These are phyloP conservation scores for Odontocolon sp. DNA, from an alignment of 2,888 invertebrate species.

Conservation along the genomic window DNA sequence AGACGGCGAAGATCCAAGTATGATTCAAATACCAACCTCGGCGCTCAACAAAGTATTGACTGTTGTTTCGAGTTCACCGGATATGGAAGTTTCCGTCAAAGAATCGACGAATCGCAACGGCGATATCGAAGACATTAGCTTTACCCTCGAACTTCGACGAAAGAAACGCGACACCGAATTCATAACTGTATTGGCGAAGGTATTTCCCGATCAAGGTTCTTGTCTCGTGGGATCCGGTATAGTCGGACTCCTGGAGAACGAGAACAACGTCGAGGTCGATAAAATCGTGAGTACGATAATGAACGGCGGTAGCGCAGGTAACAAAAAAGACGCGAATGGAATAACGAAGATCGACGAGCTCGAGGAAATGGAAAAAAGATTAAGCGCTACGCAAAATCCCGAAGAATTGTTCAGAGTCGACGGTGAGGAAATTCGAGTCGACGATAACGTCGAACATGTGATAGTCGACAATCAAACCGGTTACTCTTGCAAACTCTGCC, in stretches of 20 bases:
- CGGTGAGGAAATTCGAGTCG: conserved; percentile 78
- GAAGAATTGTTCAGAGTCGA: conserved; percentile 77
- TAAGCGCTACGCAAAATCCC: conserved; percentile 73
- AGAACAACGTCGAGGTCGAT: conserved; percentile 74
- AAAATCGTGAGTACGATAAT: conserved; percentile 75
- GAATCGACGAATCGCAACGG: conserved; percentile 73
- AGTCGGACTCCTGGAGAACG: conserved; percentile 73
- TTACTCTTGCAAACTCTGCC: conserved; percentile 77
- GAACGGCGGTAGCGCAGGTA: conserved; percentile 66
- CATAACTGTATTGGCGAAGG: conserved; percentile 74
- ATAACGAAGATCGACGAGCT: conserved; percentile 68
- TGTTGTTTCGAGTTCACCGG: conserved; percentile 74
- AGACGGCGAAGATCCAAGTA: conserved; percentile 62
- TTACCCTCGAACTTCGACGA: conserved; percentile 76
- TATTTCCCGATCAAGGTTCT: conserved; percentile 79
- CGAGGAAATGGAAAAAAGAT: conserved; percentile 72
- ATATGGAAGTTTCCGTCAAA: conserved; percentile 77
- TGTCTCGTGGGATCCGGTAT: conserved; percentile 77
- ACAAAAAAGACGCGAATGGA: conserved; percentile 53
- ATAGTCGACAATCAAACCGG: conserved; percentile 73
- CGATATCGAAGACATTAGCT: conserved; percentile 78
- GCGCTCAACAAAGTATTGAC: conserved; percentile 77
- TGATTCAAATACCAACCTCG: conserved; percentile 78
- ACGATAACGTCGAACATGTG: conserved; percentile 77
- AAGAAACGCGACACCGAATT: conserved; percentile 70